Evolutionary conservation across 2,888 invertebrate species (phyloP), one percentile per base, ranked within the genome.

Genomic region (Acheta domesticus): DNA sequence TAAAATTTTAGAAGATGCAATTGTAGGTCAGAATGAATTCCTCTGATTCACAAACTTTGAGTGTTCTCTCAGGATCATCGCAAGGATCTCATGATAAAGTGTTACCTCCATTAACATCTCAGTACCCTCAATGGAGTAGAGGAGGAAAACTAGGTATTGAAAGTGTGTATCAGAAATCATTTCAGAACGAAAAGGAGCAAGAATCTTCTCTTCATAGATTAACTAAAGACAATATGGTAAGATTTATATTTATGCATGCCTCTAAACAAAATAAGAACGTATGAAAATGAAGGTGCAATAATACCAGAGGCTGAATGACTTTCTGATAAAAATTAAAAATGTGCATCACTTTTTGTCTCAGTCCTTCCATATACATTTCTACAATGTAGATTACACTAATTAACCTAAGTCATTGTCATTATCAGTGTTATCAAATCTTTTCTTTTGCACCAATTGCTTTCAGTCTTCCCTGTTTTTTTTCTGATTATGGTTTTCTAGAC

Each of bases 91-190:
- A 62, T 62, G 62, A 62, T 62, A 62, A 62, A 62, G 16, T 23
- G 19, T 73, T 80, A 36, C 80, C 79, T 75, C 79, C 77, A 12
- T 74, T 79, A 48, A 78, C 77, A 50, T 73, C 75, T 36, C 77
- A 78, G 12, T 80, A 74, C 50, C 79, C 80, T 11, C 74, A 75
- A 21, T 79, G 80, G 80, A 81, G 79, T 12, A 77, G 79, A 49
- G 79, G 80, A 73, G 75, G 79, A 36, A 77, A 78, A 48, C 21
- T 79, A 3, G 80, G 74, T 14, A 48, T 77, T 50, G 74, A 75
- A n/a, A 62, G 50, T 23, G 21, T 77, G 12, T 74, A 12, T 75
- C 73, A 23, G 12, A 77, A 20, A n/a, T 75, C 79, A 11, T 21
- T 23, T 23, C 74, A 75, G 19, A 49, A 16, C 8, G 49, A 49